A percentile compares a stretch with the other conserved stretches of the same genome.
These are phyloP conservation scores for Drosophila mimetica DNA, from an alignment of 2,888 invertebrate genomes.

Conservation along the genomic window DNA sequence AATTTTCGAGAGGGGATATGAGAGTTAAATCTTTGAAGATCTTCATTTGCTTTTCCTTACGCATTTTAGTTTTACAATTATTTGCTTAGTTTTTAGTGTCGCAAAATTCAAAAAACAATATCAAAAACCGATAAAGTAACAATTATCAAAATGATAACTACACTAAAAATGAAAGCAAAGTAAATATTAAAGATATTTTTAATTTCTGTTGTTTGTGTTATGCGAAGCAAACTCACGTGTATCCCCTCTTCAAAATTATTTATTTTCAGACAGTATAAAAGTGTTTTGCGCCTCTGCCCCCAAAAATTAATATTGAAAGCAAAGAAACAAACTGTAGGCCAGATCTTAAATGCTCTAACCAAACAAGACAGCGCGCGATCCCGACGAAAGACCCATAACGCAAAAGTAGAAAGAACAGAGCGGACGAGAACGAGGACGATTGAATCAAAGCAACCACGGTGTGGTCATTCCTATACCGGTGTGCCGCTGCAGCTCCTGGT, in stretches of 20 bases:
- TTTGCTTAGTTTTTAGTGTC: constrained; percentile 68
- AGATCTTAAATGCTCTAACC: constrained; percentile 36
- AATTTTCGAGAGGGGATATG: constrained; percentile 82
- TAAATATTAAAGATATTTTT: constrained; percentile 67
- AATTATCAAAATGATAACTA: constrained; percentile 7
- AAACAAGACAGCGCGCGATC: constrained; percentile 14
- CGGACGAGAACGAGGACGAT: constrained; percentile 11
- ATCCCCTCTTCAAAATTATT: constrained; percentile 84
- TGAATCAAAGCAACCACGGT: constrained; percentile 56
- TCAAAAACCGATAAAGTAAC: constrained; percentile 9
- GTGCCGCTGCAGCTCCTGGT: constrained; percentile 70
- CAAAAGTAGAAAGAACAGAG: not conserved
- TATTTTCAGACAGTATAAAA: constrained; percentile 82
- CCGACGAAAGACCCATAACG: constrained; percentile 8
- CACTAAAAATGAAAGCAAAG: constrained; percentile 44
- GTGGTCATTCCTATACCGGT: constrained; percentile 66
- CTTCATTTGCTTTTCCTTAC: constrained; percentile 37
- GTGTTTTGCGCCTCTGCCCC: constrained; percentile 74
- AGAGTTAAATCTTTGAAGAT: constrained; percentile 57
- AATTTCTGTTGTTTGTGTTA: constrained; percentile 72
- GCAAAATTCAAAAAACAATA: not conserved
- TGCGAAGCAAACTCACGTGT: constrained; percentile 82
- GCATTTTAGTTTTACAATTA: constrained; percentile 48
- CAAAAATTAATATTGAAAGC: constrained; percentile 44
- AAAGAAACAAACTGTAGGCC: constrained; percentile 53